These are phyloP conservation scores for Cygnus atratus DNA, from an alignment of 2,113 vertebrate genomes.

Conservation along the genomic window DNA sequence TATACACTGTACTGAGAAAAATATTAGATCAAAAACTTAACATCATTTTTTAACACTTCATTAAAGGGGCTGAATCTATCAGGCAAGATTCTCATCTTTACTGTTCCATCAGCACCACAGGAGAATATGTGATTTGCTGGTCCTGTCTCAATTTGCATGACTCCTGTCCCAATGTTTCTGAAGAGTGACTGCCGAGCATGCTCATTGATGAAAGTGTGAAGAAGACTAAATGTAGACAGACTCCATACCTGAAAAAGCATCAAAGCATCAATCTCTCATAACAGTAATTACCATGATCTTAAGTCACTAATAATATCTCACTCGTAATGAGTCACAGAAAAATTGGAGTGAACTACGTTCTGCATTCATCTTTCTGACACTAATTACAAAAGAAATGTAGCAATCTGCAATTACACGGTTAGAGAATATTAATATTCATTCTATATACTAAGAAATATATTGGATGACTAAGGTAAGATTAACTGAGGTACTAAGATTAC, in stretches of 20 bases:
- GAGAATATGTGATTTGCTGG: constrained; percentile 95
- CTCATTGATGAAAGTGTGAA: constrained; percentile 91
- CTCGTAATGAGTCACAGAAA: background rate
- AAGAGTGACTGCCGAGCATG: constrained; percentile 97
- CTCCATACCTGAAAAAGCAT: constrained; percentile 89
- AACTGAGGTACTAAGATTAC: background rate
- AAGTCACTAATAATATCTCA: background rate
- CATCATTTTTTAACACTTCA: constrained; percentile 84
- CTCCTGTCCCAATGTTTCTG: constrained; percentile 96
- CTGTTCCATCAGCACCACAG: constrained; percentile 97
- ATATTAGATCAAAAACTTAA: constrained; percentile 88
- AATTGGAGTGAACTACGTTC: background rate
- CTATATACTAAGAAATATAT: background rate
- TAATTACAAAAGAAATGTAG: background rate
- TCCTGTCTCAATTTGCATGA: constrained; percentile 96
- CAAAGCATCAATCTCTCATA: background rate
- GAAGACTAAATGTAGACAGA: constrained; percentile 81
- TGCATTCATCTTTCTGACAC: background rate
- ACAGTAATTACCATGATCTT: background rate
- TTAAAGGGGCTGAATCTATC: constrained; percentile 85
- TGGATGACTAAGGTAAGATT: background rate
- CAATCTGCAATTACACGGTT: background rate
- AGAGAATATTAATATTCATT: background rate
- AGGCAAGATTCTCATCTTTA: constrained; percentile 95
- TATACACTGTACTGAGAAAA: constrained; percentile 20